Conservation (phyloP, 1,140 invertebrate genomes). For the Asobara japonica region DNA sequence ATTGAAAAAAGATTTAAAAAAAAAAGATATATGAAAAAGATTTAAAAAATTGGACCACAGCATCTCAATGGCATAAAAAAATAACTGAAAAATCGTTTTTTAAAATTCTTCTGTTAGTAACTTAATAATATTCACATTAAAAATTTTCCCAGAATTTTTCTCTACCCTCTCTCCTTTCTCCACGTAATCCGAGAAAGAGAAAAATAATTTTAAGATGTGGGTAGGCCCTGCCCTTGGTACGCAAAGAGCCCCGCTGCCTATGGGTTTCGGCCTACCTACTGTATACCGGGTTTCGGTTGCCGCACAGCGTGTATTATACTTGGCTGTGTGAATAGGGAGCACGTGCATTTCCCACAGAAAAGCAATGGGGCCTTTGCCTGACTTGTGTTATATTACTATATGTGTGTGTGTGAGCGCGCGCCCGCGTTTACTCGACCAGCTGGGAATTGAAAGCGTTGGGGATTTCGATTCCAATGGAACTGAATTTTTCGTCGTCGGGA, state of each 20-base stretch:
- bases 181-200: too few species aligned
- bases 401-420: neutral
- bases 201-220: neutral
- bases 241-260: neutral
- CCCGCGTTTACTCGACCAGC: slow-evolving; percentile 35
- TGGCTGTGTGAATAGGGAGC: slow-evolving; percentile 62
- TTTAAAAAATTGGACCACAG: too few species aligned
- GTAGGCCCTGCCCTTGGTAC: neutral
- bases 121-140: too few species aligned
- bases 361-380: slow-evolving; percentile 50
- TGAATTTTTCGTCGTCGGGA: slow-evolving; percentile 12
- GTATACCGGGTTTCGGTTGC: slow-evolving; percentile 1
- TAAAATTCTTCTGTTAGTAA: too few species aligned
- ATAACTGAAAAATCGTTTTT: too few species aligned
- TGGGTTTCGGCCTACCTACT: neutral
- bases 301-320: slow-evolving; percentile 35
- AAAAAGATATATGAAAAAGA: too few species aligned
- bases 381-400: slow-evolving; percentile 26
- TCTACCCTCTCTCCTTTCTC: too few species aligned
- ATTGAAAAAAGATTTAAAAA: too few species aligned
- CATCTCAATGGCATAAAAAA: too few species aligned
- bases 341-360: slow-evolving; percentile 65
- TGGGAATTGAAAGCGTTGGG: slow-evolving; percentile 45
- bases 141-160: too few species aligned
- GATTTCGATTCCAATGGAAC: slow-evolving; percentile 2